Conservation (phyloP, 2,797 vertebrate species). For the Leucoraja ocellata region DNA sequence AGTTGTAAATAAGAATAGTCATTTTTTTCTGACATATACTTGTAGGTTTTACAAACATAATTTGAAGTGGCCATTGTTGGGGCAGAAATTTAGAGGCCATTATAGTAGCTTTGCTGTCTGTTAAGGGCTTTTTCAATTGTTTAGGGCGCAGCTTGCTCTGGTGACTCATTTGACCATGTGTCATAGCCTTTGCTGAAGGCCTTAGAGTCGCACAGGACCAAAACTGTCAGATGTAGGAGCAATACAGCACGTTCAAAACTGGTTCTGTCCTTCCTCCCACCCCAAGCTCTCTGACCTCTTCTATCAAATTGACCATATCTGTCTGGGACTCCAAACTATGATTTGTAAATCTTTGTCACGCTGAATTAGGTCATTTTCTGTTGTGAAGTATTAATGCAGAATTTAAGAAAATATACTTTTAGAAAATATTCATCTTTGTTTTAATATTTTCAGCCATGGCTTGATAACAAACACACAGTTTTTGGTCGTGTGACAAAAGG, state of each 20-base stretch:
- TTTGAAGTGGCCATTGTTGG: background rate
- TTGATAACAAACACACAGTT: slow-evolving; percentile 97
- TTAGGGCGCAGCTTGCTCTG: no score
- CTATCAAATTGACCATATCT: background rate
- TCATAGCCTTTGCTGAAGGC: background rate
- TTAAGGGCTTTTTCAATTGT: no score
- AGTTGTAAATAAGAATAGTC: background rate
- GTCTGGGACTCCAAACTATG: background rate
- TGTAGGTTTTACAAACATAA: no score
- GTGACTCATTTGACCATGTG: no score
- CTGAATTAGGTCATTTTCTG: background rate
- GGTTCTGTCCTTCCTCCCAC: background rate
- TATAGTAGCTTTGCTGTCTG: no score
- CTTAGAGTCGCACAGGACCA: background rate
- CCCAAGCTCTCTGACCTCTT: background rate
- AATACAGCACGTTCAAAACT: no score
- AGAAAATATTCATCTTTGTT: slow-evolving; percentile 31
- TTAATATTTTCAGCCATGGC: slow-evolving; percentile 74
- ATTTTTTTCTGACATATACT: background rate
- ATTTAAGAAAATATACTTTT: background rate
- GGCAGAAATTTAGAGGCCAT: no score
- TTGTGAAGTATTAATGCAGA: background rate
- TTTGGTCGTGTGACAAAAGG: slow-evolving; percentile 91
- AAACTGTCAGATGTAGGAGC: no score
- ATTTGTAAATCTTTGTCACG: background rate